Conservation (phyloP, 2,888 invertebrate species). For the Stramonita haemastoma region DNA sequence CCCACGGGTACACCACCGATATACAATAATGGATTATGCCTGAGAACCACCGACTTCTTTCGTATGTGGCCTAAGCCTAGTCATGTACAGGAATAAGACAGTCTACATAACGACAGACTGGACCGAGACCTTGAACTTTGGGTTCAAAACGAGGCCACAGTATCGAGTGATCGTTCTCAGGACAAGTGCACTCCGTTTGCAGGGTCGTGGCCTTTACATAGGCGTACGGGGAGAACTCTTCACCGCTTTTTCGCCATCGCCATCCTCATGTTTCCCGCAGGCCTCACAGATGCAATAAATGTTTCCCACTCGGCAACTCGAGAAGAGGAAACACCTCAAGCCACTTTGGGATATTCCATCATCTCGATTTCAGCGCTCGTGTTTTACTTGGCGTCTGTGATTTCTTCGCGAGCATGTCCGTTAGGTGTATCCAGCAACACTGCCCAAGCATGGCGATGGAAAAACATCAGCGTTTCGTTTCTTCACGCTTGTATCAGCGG, state of each 20-base stretch:
- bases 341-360: conserved; percentile 40
- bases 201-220: background rate
- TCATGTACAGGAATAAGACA: background rate
- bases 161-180: background rate
- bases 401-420: conserved; percentile 15
- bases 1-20: too few relatives aligned
- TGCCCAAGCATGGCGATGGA: conserved; percentile 45
- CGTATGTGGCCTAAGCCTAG: too few relatives aligned
- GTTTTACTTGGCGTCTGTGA: conserved; percentile 40
- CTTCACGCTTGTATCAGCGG: conserved; percentile 46
- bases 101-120: too few relatives aligned
- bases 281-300: background rate
- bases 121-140: background rate
- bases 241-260: background rate
- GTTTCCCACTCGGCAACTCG: conserved; percentile 36
- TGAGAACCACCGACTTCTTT: too few relatives aligned
- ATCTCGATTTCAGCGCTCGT: conserved; percentile 35
- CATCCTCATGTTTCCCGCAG: background rate
- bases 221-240: background rate
- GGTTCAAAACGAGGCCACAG: background rate
- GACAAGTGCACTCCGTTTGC: background rate
- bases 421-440: background rate
- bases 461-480: conserved; percentile 48
- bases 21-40: too few relatives aligned
- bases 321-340: conserved; percentile 18